Evolutionary conservation across 2,888 invertebrate species (phyloP).

Genomic region (Chaetoderma sp.): DNA sequence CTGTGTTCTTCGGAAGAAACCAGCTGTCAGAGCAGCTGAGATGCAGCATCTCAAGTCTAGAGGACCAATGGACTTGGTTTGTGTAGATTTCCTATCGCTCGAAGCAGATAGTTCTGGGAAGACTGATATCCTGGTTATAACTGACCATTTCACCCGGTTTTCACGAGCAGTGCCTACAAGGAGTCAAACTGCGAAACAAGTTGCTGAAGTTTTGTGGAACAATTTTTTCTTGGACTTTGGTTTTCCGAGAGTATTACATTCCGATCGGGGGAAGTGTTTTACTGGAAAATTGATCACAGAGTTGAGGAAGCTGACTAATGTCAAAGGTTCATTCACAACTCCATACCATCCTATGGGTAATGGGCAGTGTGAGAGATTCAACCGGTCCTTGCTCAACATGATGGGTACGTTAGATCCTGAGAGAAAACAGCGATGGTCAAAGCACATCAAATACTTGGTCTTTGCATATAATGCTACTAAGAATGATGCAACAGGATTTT

Average conservation of each 20-base stretch:
- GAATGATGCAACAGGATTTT: conserved; percentile 25
- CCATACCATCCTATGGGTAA: conserved; percentile 26
- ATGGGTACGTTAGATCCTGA: conserved; percentile 20
- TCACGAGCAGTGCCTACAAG: conserved; percentile 23
- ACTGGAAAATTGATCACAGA: conserved; percentile 25
- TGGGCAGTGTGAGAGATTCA: conserved; percentile 24
- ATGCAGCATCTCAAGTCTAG: conserved; percentile 2
- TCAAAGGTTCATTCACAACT: conserved; percentile 23
- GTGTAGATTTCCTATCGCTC: conserved; percentile 29
- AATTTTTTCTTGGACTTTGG: conserved; percentile 29
- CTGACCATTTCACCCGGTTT: conserved; percentile 33
- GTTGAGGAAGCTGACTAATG: conserved; percentile 15
- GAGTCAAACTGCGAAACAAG: conserved; percentile 26
- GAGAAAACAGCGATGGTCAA: conserved; percentile 26
- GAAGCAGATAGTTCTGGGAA: conserved; percentile 24
- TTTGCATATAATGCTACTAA: conserved; percentile 24
- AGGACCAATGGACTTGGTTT: conserved; percentile 29
- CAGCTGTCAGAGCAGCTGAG: background rate
- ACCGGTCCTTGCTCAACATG: conserved; percentile 26
- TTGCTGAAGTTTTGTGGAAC: conserved; percentile 29
- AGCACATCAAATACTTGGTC: conserved; percentile 8
- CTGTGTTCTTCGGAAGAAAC: conserved; percentile 19
- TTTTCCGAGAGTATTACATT: conserved; percentile 23
- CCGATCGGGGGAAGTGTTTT: conserved; percentile 30
- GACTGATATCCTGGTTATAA: conserved; percentile 32